These are phyloP conservation scores for Carettochelys insculpta DNA, from an alignment of 2,113 vertebrate species.

Conservation along the genomic window DNA sequence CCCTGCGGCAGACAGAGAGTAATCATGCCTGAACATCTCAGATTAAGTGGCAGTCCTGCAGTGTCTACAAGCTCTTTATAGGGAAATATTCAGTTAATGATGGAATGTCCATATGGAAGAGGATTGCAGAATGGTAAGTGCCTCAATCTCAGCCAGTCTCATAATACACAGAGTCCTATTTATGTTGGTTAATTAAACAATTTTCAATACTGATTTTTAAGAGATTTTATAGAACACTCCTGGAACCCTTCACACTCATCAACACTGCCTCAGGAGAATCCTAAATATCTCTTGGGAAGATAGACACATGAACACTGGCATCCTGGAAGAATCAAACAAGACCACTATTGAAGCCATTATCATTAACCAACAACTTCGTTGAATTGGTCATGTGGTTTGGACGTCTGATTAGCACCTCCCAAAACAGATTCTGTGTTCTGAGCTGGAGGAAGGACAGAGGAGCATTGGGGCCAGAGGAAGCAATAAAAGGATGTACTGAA, in stretches of 20 bases:
- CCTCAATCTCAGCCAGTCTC: not conserved
- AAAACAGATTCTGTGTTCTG: no score
- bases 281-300: no score
- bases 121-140: not conserved
- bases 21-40: not conserved
- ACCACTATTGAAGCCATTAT: no score
- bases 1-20: not conserved
- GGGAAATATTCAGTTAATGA: not conserved
- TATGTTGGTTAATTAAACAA: not conserved
- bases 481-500: no score
- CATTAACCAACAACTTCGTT: no score
- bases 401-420: no score
- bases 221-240: not conserved
- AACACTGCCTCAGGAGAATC: no score
- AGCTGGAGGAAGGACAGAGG: no score
- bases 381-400: no score
- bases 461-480: no score
- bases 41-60: rapidly evolving
- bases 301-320: no score
- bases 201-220: not conserved
- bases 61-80: not conserved
- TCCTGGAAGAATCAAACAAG: no score
- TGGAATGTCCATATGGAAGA: not conserved
- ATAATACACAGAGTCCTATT: not conserved
- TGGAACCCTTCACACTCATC: not conserved